Evolutionary conservation across 2,113 vertebrate species (phyloP).

Genomic region (Poeciliopsis retropinna): DNA sequence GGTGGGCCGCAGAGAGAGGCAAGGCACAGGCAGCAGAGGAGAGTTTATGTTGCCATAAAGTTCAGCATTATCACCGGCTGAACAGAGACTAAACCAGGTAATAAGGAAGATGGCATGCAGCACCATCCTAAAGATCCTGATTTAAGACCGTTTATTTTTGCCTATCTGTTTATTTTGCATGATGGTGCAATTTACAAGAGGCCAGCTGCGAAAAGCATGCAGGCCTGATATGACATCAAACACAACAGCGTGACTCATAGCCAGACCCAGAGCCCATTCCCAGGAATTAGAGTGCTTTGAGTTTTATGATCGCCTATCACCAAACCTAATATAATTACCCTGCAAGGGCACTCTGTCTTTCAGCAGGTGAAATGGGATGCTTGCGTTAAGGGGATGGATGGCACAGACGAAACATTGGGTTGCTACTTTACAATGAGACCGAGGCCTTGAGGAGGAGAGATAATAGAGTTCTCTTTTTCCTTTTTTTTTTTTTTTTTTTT

Average conservation of each 20-base stretch:
- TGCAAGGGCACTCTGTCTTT: conserved; percentile 84
- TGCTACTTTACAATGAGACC: conserved; percentile 36
- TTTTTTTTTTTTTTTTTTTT: background rate
- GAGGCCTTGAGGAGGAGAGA: conserved; percentile 26
- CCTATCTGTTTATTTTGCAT: conserved; percentile 76
- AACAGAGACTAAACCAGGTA: conserved; percentile 59
- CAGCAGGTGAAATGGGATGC: conserved; percentile 66
- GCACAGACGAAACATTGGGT: conserved; percentile 26
- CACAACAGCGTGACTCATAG: conserved; percentile 72
- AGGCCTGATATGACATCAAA: conserved; percentile 59
- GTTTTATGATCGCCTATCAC: conserved; percentile 82
- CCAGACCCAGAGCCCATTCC: conserved; percentile 77
- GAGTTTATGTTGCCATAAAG: conserved; percentile 77
- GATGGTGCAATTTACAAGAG: conserved; percentile 77
- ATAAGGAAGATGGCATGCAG: conserved; percentile 56
- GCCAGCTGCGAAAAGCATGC: conserved; percentile 28
- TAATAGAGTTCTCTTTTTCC: conserved; percentile 21
- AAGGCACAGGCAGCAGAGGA: conserved; percentile 29
- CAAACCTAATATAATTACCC: conserved; percentile 83
- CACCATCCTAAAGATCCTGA: conserved; percentile 70
- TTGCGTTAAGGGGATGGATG: conserved; percentile 41
- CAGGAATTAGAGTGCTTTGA: conserved; percentile 82
- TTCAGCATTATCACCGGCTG: conserved; percentile 72
- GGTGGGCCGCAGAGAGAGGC: conserved; percentile 34
- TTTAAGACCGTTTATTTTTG: conserved; percentile 81